Percentiles rank a stretch among this genome's conserved stretches.
Conservation (phyloP, 2,113 vertebrate genomes). For the Clupea harengus region DNA sequence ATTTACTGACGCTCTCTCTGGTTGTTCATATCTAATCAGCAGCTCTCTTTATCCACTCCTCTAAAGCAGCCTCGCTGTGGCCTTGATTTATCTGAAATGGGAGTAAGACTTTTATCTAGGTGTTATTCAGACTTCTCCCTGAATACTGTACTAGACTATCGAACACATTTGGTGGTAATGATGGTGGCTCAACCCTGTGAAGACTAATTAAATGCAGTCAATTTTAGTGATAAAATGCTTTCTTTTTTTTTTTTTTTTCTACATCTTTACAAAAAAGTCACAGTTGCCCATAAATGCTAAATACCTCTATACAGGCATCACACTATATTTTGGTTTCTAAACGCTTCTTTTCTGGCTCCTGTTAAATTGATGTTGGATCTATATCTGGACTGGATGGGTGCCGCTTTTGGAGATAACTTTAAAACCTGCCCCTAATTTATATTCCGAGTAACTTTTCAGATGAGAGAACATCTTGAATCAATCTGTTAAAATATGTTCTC, state of each 20-base stretch:
- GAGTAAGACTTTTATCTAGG: not conserved
- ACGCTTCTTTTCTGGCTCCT: not conserved
- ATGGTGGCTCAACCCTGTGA: not conserved
- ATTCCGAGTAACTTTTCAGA: not conserved
- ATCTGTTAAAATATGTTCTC: not conserved
- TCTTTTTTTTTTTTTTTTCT: not conserved
- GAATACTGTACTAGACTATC: not conserved
- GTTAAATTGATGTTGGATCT: not conserved
- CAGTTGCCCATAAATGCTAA: not conserved
- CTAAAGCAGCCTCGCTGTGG: not conserved
- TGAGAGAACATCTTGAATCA: constrained; percentile 7
- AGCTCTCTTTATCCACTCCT: not conserved
- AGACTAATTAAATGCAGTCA: not conserved
- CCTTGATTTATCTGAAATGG: not conserved
- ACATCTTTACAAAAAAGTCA: not conserved
- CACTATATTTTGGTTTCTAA: not conserved
- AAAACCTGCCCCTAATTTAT: not conserved
- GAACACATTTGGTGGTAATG: not conserved
- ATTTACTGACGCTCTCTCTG: not conserved
- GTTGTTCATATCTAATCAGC: constrained; percentile 12
- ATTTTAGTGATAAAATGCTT: not conserved
- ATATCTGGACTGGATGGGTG: not conserved
- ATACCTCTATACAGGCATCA: not conserved
- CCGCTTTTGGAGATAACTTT: not conserved
- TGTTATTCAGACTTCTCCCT: not conserved